Conservation (phyloP, 2,797 vertebrate species). For the Cyprinella venusta region DNA sequence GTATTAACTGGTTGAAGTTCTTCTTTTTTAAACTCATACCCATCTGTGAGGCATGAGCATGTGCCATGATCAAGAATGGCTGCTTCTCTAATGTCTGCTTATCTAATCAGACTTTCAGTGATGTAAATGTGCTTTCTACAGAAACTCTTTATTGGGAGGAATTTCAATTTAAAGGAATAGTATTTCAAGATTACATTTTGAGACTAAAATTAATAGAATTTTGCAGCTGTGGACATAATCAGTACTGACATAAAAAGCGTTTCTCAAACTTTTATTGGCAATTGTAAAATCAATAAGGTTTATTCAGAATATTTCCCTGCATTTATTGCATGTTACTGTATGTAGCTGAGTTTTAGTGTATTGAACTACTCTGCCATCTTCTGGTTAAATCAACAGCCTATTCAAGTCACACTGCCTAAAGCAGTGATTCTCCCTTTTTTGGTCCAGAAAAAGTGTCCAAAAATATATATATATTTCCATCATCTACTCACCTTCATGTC, state of each 20-base stretch:
- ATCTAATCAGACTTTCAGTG: slow-evolving; percentile 27
- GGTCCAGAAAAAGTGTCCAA: too few relatives aligned
- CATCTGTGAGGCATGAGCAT: background rate
- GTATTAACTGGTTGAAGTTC: background rate
- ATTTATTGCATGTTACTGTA: background rate
- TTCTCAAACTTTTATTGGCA: background rate
- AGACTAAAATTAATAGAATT: background rate
- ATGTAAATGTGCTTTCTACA: background rate
- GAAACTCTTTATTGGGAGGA: slow-evolving; percentile 6
- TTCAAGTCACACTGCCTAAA: background rate
- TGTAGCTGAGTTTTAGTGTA: background rate
- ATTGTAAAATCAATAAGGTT: slow-evolving; percentile 4
- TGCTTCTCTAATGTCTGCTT: background rate
- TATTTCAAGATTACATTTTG: background rate
- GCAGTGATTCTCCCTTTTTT: background rate
- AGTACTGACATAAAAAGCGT: background rate
- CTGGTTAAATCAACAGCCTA: background rate
- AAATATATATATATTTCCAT: background rate
- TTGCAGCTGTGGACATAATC: background rate
- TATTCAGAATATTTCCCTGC: background rate
- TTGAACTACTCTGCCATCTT: slow-evolving; percentile 40
- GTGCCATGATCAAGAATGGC: background rate
- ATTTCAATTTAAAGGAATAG: slow-evolving; percentile 8
- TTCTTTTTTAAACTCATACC: background rate
- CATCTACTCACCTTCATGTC: background rate